Base-by-base conservation (phyloP, 2,797 vertebrate genomes). In the Muraenolepis orangiensis region DNA sequence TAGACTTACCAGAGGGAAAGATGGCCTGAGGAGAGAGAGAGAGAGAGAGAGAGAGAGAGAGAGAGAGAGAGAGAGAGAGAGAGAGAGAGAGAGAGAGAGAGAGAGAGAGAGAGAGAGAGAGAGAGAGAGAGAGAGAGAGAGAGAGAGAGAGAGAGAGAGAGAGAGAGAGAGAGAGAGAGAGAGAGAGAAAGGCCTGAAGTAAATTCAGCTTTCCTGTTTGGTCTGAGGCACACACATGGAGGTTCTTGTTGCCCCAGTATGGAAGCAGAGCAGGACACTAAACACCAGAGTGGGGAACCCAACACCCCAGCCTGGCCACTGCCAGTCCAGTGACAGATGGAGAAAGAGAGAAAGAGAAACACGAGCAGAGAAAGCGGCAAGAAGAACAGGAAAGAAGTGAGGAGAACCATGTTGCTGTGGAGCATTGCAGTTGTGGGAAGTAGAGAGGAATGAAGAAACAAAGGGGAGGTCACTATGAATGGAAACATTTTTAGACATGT, bases 191-290 rank as follows among this genome's bases (percentile, higher is more conserved):
- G 29, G 46, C 11, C 30, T 5, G 57, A 14, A 13, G n/a, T 51
- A 70, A 78, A 83, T 76, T 82, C 74, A 66, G 75, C 74, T 51
- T 80, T 82, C n/a, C 38, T 82, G 72, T 71, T 80, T 69, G 34
- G 16, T 0, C 30, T 72, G 42, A 5, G 73, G 32, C 32, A n/a
- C 46, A 18, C 31, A 28, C 69, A 34, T n/a, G n/a, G 46, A 77
- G 68, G 34, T 42, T 31, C 51, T 11, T 23, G 51, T 32, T 82
- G 34, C 10, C 42, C 68, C 31, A 46, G 72, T 83, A 74, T 74
- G 75, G 72, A 79, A 78, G 71, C 42, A 73, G 18, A 72, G 80
- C 51, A 76, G 74, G 68, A 70, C 46, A 72, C 30, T 70, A 64
- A 64, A 64, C 23, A 64, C n/a, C 23, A 26, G 57, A 20, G 38